phyloP scores from a whole-genome alignment of 2,113 vertebrate genomes.

The Nycticebus coucang region DNA sequence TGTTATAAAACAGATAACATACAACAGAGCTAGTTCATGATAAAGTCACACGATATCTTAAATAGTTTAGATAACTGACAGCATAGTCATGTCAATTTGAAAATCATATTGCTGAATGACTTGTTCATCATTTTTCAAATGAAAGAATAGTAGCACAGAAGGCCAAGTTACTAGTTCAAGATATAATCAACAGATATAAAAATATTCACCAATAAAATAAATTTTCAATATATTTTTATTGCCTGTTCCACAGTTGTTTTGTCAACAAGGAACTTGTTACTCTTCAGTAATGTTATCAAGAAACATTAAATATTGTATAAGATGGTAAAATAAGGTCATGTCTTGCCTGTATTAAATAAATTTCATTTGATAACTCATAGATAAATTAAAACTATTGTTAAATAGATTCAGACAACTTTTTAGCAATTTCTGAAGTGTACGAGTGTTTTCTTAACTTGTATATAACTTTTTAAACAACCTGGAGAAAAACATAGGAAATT shows the following conservation, averaged over 20 bases:
- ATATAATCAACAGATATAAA: not conserved
- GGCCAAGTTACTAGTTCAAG: not conserved
- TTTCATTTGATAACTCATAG: not conserved
- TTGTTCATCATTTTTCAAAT: conserved; percentile 7
- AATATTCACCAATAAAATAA: not conserved
- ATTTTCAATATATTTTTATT: not conserved
- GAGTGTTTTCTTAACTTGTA: not conserved
- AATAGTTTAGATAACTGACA: not conserved
- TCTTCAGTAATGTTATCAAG: not conserved
- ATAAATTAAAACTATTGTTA: not conserved
- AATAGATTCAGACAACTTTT: not conserved
- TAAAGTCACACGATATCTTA: not conserved
- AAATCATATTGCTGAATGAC: not conserved
- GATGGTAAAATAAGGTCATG: not conserved
- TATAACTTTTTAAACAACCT: conserved; percentile 26
- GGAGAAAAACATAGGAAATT: not conserved
- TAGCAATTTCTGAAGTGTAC: conserved; percentile 5
- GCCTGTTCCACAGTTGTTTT: not conserved
- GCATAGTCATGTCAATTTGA: not conserved
- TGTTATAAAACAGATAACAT: not conserved
- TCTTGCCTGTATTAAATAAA: not conserved
- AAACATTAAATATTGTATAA: conserved; percentile 17
- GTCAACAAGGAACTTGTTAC: not conserved
- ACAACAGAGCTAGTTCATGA: not conserved
- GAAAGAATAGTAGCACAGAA: not conserved